These are phyloP conservation scores for Andrena marginata DNA, from an alignment of 2,888 invertebrate genomes.

Conservation along the genomic window DNA sequence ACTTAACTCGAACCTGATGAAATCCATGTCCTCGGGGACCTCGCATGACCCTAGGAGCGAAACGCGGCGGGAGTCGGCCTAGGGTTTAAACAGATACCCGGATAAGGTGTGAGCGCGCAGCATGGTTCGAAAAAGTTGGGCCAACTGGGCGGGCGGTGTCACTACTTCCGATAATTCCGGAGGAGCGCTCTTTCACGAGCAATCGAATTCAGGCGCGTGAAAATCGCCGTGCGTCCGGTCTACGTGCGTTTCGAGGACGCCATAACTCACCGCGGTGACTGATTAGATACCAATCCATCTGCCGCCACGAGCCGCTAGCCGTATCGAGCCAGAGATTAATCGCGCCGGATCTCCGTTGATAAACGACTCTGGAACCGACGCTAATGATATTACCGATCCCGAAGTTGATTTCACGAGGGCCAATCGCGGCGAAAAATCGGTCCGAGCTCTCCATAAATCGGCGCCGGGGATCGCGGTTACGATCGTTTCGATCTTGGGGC, in stretches of 20 bases:
- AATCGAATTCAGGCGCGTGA: slow-evolving; percentile 16
- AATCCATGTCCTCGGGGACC: slow-evolving; percentile 2
- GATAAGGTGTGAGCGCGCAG: background rate
- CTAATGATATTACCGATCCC: slow-evolving; percentile 58
- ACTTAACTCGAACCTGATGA: slow-evolving; percentile 15
- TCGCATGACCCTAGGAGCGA: background rate
- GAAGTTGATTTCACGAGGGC: slow-evolving; percentile 51
- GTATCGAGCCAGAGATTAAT: slow-evolving; percentile 65
- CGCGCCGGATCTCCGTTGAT: slow-evolving; percentile 67
- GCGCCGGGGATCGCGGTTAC: background rate
- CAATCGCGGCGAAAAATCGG: slow-evolving; percentile 18
- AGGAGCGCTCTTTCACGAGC: background rate
- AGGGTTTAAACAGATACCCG: slow-evolving; percentile 1
- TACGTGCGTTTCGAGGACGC: slow-evolving; percentile 43
- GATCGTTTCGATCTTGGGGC: background rate
- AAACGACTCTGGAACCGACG: slow-evolving; percentile 63
- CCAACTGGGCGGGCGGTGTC: background rate
- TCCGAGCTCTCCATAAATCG: background rate
- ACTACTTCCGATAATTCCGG: background rate
- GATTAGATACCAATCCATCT: slow-evolving; percentile 74
- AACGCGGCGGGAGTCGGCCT: slow-evolving; percentile 6
- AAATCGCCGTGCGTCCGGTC: slow-evolving; percentile 33
- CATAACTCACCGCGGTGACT: slow-evolving; percentile 63
- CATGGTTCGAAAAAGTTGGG: background rate
- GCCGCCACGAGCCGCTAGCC: slow-evolving; percentile 66